These are phyloP conservation scores for Helleia helle DNA, from an alignment of 2,888 invertebrate species.

Conservation along the genomic window DNA sequence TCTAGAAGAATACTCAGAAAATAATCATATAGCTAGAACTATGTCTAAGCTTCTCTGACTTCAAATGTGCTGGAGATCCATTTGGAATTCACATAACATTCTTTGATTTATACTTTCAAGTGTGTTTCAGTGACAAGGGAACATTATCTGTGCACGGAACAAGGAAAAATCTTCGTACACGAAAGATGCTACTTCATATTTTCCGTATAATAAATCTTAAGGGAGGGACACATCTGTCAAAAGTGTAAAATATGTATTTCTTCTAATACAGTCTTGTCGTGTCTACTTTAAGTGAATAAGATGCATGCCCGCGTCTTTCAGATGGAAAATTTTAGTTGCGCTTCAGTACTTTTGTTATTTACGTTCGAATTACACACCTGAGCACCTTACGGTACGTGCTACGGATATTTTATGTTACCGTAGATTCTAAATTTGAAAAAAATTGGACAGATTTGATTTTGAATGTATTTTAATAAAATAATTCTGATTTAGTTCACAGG, in stretches of 20 bases:
- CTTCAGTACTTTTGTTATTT: slow-evolving; percentile 7
- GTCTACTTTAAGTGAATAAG: slow-evolving; percentile 36
- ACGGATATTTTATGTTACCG: not conserved
- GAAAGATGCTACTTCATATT: slow-evolving; percentile 58
- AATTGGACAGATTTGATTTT: too few species aligned
- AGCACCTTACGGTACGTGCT: not conserved
- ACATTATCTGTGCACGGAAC: slow-evolving; percentile 49
- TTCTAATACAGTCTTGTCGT: slow-evolving; percentile 41
- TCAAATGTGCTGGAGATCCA: too few species aligned
- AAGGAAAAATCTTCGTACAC: slow-evolving; percentile 44
- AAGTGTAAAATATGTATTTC: slow-evolving; percentile 70
- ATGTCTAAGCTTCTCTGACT: too few species aligned
- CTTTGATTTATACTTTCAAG: slow-evolving; percentile 42
- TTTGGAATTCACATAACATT: slow-evolving; percentile 15
- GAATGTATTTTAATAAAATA: too few species aligned
- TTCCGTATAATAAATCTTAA: slow-evolving; percentile 56
- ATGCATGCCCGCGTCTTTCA: slow-evolving; percentile 30
- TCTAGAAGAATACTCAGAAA: too few species aligned
- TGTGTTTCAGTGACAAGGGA: slow-evolving; percentile 40
- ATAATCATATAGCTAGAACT: too few species aligned
- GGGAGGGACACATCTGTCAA: slow-evolving; percentile 66
- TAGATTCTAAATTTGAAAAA: not conserved
- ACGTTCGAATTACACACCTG: slow-evolving; percentile 9
- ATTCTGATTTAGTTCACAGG: too few species aligned
- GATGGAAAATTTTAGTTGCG: slow-evolving; percentile 15